Evolutionary conservation across 2,888 invertebrate species (phyloP).

Genomic region (Aporophyla lueneburgensis): DNA sequence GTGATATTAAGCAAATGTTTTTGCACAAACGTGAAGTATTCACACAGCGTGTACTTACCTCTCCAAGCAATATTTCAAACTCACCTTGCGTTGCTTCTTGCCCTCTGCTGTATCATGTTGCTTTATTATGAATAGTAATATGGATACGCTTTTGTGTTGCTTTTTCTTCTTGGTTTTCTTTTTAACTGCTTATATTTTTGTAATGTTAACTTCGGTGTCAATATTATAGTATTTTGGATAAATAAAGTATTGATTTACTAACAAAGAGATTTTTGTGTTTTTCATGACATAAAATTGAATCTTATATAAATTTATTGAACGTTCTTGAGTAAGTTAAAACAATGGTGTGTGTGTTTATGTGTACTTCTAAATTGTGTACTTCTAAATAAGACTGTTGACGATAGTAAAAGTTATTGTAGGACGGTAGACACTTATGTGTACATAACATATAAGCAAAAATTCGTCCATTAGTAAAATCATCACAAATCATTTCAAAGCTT

Average conservation of each 20-base stretch:
- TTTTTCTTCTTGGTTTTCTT: constrained; percentile 1
- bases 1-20: constrained; percentile 60
- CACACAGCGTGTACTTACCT: constrained; percentile 68
- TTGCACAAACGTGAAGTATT: constrained; percentile 69
- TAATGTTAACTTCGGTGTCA: neutral
- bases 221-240: neutral
- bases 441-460: neutral
- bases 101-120: constrained; percentile 78
- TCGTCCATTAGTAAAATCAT: neutral
- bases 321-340: neutral
- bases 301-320: neutral
- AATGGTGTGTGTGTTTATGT: neutral
- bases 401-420: neutral
- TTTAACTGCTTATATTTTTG: neutral
- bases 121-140: constrained; percentile 71
- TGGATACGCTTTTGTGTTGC: constrained; percentile 65
- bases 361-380: neutral
- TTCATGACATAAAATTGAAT: neutral
- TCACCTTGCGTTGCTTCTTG: constrained; percentile 77
- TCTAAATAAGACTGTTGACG: neutral
- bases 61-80: constrained; percentile 78
- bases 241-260: neutral
- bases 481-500: neutral
- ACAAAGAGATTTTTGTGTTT: no score
- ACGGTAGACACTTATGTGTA: neutral